Conservation (phyloP, 2,113 vertebrate species). For the Acrocephalus arundinaceus region DNA sequence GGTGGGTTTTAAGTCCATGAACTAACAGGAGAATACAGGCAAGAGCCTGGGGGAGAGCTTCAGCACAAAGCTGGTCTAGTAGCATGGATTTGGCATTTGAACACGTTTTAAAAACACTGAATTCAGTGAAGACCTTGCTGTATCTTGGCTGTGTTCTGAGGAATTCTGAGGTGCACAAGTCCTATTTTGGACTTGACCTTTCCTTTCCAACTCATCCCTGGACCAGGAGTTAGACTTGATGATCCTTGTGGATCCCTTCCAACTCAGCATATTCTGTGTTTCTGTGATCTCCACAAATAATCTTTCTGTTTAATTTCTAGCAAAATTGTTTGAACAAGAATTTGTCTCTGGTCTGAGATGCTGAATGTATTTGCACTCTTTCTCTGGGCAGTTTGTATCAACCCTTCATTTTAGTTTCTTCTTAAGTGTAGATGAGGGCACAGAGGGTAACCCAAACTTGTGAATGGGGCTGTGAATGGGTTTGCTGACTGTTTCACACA, state of each 20-base stretch:
- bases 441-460: background rate
- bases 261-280: background rate
- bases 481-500: background rate
- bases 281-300: background rate
- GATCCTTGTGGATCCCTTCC: background rate
- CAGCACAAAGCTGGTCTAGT: background rate
- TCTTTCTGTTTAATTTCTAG: background rate
- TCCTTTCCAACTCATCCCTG: background rate
- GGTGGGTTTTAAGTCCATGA: background rate
- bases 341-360: background rate
- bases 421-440: background rate
- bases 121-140: background rate
- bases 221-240: background rate
- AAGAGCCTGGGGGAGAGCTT: background rate
- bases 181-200: background rate
- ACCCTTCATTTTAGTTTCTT: background rate
- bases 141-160: background rate
- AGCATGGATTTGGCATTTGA: background rate
- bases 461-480: background rate
- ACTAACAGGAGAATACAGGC: background rate
- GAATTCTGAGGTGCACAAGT: background rate
- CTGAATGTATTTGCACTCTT: background rate
- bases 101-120: background rate
- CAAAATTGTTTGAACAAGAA: background rate
- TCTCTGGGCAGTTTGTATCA: background rate